These are phyloP conservation scores for Melolontha melolontha DNA, from an alignment of 2,888 invertebrate genomes.

Conservation along the genomic window DNA sequence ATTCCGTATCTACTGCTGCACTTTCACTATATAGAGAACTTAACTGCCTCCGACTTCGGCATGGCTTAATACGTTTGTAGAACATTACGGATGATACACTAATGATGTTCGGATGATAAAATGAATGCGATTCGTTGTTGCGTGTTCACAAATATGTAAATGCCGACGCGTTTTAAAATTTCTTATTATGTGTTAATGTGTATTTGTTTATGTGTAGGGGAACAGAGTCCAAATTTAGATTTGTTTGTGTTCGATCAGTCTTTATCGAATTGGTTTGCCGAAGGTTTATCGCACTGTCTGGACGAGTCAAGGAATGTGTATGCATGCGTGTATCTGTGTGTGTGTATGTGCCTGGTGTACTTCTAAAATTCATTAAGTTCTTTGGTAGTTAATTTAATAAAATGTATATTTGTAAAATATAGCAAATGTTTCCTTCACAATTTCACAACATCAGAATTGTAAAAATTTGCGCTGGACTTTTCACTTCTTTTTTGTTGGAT, in stretches of 20 bases:
- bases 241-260: slow-evolving; percentile 32
- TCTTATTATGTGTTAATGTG: slow-evolving; percentile 38
- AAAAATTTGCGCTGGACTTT: no score
- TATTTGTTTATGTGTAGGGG: slow-evolving; percentile 5
- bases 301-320: slow-evolving; percentile 27
- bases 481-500: no score
- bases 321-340: not conserved
- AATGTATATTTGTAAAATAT: no score
- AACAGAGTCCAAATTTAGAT: slow-evolving; percentile 39
- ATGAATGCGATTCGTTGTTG: slow-evolving; percentile 14
- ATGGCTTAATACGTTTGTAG: slow-evolving; percentile 11
- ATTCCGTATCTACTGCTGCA: slow-evolving; percentile 40
- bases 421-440: no score
- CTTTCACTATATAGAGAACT: slow-evolving; percentile 35
- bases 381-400: no score
- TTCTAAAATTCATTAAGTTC: no score
- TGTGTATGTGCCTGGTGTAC: no score
- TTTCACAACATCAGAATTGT: no score
- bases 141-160: slow-evolving; percentile 9
- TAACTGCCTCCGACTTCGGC: slow-evolving; percentile 18
- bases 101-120: slow-evolving; percentile 19
- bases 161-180: slow-evolving; percentile 21
- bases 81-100: slow-evolving; percentile 11
- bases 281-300: slow-evolving; percentile 35
- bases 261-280: slow-evolving; percentile 30